phyloP scores from a whole-genome alignment of 53 echinoderm and acorn worm species.

The Echinometra lucunter region DNA sequence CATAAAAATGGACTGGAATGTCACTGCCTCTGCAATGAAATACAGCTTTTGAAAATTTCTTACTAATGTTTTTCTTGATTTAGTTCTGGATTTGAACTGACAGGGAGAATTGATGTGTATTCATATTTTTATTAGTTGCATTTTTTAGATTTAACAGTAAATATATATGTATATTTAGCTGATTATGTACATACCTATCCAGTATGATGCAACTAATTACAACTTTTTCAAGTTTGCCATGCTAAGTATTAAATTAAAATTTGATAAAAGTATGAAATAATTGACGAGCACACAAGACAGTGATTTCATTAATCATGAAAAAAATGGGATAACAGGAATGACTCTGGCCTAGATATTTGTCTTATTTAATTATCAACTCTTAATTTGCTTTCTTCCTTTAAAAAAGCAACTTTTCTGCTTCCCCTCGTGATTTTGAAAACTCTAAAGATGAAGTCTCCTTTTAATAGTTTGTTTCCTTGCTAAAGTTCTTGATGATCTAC shows the following conservation, averaged over 20 bases:
- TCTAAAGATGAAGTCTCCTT: neutral
- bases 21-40: constrained; percentile 20
- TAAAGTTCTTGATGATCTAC: neutral
- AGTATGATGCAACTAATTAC: constrained; percentile 21
- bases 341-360: neutral
- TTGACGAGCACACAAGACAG: neutral
- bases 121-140: constrained; percentile 50
- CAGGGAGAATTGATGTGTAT: constrained; percentile 39
- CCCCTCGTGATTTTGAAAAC: neutral
- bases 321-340: neutral
- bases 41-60: neutral
- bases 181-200: constrained; percentile 51
- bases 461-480: neutral
- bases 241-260: neutral
- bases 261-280: neutral
- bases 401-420: neutral
- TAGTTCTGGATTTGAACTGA: constrained; percentile 37
- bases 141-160: constrained; percentile 39
- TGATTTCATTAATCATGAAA: constrained; percentile 20
- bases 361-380: neutral
- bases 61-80: neutral
- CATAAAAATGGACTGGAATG: neutral
- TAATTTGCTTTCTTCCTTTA: neutral
- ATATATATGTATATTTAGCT: constrained; percentile 53
- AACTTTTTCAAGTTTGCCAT: constrained; percentile 2